Evolutionary conservation across 2,888 invertebrate species (phyloP), one percentile per base, ranked within the genome.

Genomic region (Hirudinaria manillensis): DNA sequence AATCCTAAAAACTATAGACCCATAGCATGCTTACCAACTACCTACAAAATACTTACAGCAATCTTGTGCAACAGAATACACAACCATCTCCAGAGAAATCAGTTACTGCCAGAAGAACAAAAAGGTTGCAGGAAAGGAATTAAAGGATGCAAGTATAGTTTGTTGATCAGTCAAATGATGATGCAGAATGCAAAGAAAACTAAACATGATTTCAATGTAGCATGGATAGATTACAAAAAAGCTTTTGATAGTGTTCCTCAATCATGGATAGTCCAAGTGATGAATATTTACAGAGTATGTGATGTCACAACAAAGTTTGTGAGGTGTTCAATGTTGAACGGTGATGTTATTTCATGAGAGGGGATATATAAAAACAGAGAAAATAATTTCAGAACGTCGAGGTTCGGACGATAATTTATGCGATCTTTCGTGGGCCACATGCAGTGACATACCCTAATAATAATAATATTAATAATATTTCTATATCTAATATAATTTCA

Each of bases 171-270:
- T 24, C 24, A 67, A 67, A 67, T 67, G 67, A 67, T 67, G 4
- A 67, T 67, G 16, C 4, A 67, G 24, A 3, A 67, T 67, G 67
- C 67, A 67, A 67, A 32, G 29, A 67, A 67, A 24, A 21, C 3
- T 32, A 67, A 67, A 67, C 4, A 67, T 10, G 27, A 67, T 67
- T 21, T 67, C 3, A 27, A 67, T 67, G 16, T 67, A 3, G 27
- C 67, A 29, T 67, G 67, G 67, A 67, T 67, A 10, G 67, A 67
- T 67, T 67, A 67, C 29, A 67, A 67, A 67, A 61, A 67, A 67
- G 24, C 67, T 29, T 67, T 67, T 34, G 27, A 67, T 34, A 32
- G 67, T 67, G 16, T 67, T 6, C 67, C 32, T 24, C 34, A 67
- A 6, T 6, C 3, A 21, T 29, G 67, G 24, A 29, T 67, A 32